Evolutionary conservation across 2,888 invertebrate species (phyloP), one percentile per base, ranked within the genome.

Genomic region (Eupithecia vulgata): DNA sequence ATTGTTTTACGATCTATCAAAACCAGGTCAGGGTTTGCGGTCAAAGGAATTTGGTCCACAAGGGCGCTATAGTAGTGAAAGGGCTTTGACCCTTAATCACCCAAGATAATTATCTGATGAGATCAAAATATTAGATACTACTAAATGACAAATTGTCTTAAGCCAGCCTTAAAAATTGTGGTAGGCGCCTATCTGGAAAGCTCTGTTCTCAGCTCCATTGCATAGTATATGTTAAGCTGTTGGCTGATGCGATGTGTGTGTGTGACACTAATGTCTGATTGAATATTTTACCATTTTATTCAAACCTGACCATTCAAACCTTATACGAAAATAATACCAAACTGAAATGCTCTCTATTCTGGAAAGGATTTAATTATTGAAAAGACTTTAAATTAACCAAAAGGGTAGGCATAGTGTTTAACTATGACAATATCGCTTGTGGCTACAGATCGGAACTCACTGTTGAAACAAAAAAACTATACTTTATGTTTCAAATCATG

Each of bases 1-100:
- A 67, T 67, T 67, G 25, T 48, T 68, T 68, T 52, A 34, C 25
- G 8, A 48, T 37, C 37, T 37, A 64, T 64, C 21, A 37, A 64
- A 64, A 37, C n/a, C 37, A 37, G 64, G 64, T 37, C 13, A n/a
- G 21, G 21, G n/a, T 7, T 35, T 35, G 37, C 10, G 48, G n/a
- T 37, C 10, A n/a, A 37, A 64, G 8, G n/a, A 37, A 64, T 21
- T 40, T 21, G n/a, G n/a, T 21, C 12, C 0, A 64, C 37, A 64
- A 64, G 21, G 21, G 64, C 5, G 37, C 64, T 13, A 15, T 35
- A n/a, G 64, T 37, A 3, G 0, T 5, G 64, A 64, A 37, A 64
- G 37, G 13, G 37, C 64, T 15, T 64, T 64, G n/a, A 64, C 37
- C 37, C 64, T n/a, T 12, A 64, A 64, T 64, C n/a, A 64, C n/a